phyloP scores from a whole-genome alignment of 2,797 vertebrate genomes.

The Pelochelys cantorii region DNA sequence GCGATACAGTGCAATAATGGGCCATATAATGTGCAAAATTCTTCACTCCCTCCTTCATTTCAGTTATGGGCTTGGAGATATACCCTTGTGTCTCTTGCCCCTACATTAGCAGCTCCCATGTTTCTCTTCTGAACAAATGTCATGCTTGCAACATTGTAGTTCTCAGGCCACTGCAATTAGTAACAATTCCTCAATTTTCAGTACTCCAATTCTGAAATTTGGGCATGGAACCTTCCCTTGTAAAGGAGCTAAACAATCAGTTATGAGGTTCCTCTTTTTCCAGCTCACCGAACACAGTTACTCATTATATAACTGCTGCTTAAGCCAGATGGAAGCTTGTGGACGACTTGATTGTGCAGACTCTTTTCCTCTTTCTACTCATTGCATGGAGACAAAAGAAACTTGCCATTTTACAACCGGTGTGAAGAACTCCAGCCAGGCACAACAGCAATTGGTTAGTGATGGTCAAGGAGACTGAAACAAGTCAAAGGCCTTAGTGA shows the following conservation, averaged over 20 bases:
- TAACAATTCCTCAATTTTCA: background rate
- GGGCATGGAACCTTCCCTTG: background rate
- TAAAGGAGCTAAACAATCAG: background rate
- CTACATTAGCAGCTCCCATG: rapidly evolving
- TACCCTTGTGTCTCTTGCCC: background rate
- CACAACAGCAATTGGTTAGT: background rate
- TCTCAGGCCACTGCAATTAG: background rate
- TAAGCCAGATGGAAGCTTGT: background rate
- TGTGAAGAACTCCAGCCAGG: background rate
- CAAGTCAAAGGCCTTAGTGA: background rate
- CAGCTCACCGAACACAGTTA: background rate
- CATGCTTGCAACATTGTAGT: background rate
- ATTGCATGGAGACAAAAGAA: background rate
- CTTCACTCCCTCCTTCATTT: background rate
- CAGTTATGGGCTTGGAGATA: rapidly evolving
- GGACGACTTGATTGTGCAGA: background rate
- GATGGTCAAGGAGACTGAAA: background rate
- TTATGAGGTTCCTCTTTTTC: background rate
- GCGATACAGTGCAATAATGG: background rate
- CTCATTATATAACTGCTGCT: background rate
- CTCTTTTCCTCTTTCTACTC: constrained; percentile 7
- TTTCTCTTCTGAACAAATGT: background rate
- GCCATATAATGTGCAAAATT: background rate
- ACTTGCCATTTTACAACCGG: background rate
- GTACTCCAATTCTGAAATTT: background rate